Evolutionary conservation across 2,888 invertebrate species (phyloP), one percentile per base, ranked within the genome.

Genomic region (Cosmia pyralina): DNA sequence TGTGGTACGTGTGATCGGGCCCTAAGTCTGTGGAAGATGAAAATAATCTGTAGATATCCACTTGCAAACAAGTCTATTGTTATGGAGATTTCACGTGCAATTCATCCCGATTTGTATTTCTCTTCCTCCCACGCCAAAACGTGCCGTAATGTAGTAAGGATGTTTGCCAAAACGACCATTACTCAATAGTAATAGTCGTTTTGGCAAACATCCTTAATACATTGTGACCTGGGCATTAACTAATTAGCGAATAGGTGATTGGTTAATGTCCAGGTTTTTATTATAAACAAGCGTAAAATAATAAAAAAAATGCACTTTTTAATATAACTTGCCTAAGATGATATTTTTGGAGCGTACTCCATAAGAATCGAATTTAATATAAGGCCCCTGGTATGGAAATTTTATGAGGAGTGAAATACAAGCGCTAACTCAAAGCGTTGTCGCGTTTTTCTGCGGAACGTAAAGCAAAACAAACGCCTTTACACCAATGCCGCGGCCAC

Each of bases 81-180:
- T 53, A 44, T 55, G 52, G 17, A 48, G 10, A 70, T 69, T 22
- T 64, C 71, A 75, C 63, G 44, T 75, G 79, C 1, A 22, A 69
- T 70, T 53, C 10, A 28, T 64, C n/a, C 60, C 44, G 50, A 62
- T 58, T 53, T 55, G 50, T 53, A 60, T 69, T 13, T 57, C 63
- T 69, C 63, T 69, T 4, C 46, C 52, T 50, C 76, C 78, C 59
- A 83, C 76, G 57, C 62, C 41, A 52, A 57, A 72, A 71, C 72
- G 81, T 77, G 63, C 68, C 74, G 58, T 58, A 63, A 57, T 57
- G 10, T 58, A 68, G 67, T 44, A 68, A 72, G 48, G 38, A 74
- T 63, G 72, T 65, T 46, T 77, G 77, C 77, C 85, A 85, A 81
- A 73, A 70, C 44, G 13, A 77, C 68, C 28, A 19, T 77, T 55